Evolutionary conservation across 2,113 vertebrate genomes (phyloP), one percentile per base, ranked within the genome.

Genomic region (Uria lomvia): DNA sequence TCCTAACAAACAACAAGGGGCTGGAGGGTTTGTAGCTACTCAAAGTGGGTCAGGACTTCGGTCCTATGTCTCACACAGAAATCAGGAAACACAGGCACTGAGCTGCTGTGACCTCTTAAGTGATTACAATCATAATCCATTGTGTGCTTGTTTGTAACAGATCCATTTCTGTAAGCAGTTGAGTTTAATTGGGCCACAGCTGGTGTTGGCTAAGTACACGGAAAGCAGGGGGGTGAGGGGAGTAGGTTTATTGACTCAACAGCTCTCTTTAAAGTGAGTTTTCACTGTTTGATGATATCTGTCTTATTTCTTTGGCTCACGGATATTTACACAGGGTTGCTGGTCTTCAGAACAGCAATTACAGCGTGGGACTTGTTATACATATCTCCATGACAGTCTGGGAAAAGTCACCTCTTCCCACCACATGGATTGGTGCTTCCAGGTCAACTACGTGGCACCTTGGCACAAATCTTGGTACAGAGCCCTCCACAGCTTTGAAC

Each of bases 101-200:
- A 95, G 93, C 95, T 95, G 71, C 91, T 90, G 81, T 80, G 95
- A 96, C 93, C 96, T 93, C 93, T 92, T 68, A 30, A 95, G 91
- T 86, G 84, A 96, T 97, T 96, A 97, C 96, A 97, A 92, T 96
- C 94, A 96, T 92, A 94, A 96, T 97, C 96, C 96, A 95, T 95
- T 96, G 94, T 96, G 91, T 88, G 77, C 91, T 96, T 83, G 66
- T 80, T 92, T 95, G 96, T 80, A 71, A 38, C 62, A 76, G 94
- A 94, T 94, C 87, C 94, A 92, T 96, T 97, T 97, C 96, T 90
- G 81, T 76, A 76, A 96, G 96, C 91, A 95, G 94, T 79, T 34
- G 83, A 70, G 62, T 97, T 94, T 95, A 97, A 97, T 89, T 97
- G 97, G 92, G 96, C 97, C 97, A 92, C 97, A 97, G 97, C 94